Evolutionary conservation across 2,888 invertebrate species (phyloP).

Genomic region (Seira sanloemensis): DNA sequence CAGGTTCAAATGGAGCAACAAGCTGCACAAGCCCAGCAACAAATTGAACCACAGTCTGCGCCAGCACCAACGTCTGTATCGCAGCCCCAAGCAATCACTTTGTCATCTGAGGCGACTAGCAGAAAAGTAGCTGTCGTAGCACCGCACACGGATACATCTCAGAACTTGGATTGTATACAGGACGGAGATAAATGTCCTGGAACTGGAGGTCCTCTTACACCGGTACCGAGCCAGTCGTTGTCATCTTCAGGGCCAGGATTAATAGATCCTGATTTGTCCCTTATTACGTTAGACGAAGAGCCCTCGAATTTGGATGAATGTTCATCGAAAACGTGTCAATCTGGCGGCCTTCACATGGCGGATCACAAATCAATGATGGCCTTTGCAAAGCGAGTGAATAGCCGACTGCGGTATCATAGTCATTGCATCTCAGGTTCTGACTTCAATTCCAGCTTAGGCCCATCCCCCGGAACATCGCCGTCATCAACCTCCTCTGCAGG

Average conservation of each 20-base stretch:
- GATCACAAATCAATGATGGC: slow-evolving; percentile 77
- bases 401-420: slow-evolving; percentile 80
- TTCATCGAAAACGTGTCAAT: slow-evolving; percentile 78
- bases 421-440: slow-evolving; percentile 79
- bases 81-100: not conserved
- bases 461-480: slow-evolving; percentile 68
- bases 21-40: slow-evolving; percentile 32
- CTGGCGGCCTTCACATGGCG: slow-evolving; percentile 81
- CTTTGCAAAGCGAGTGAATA: slow-evolving; percentile 78
- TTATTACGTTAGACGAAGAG: slow-evolving; percentile 58
- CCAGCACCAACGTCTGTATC: slow-evolving; percentile 10
- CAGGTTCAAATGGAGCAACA: slow-evolving; percentile 67
- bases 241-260: slow-evolving; percentile 23
- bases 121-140: slow-evolving; percentile 34
- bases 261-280: slow-evolving; percentile 53
- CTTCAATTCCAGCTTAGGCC: slow-evolving; percentile 44
- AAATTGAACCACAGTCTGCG: not conserved
- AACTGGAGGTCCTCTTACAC: slow-evolving; percentile 68
- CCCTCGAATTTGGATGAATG: slow-evolving; percentile 45
- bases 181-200: slow-evolving; percentile 36
- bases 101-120: not conserved
- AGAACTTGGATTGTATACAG: slow-evolving; percentile 5
- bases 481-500: slow-evolving; percentile 47
- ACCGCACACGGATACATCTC: slow-evolving; percentile 29
- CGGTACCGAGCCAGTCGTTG: slow-evolving; percentile 40